phyloP scores from a whole-genome alignment of 2,797 vertebrate species.

The Caiman crocodilus region DNA sequence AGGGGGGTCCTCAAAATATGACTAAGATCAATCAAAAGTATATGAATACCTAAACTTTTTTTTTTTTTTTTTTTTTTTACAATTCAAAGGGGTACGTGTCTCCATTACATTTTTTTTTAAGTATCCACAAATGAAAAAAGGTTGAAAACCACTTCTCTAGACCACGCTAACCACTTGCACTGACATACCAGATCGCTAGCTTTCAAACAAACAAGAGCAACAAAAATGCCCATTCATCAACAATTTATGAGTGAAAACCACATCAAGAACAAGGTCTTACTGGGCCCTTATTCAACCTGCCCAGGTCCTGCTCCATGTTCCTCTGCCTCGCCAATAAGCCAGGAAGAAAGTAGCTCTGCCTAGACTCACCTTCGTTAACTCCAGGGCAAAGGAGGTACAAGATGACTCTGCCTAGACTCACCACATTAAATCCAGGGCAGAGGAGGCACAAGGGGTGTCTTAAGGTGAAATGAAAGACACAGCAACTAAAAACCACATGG shows the following conservation, averaged over 20 bases:
- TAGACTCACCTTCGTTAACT: accelerated
- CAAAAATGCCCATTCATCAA: neutral
- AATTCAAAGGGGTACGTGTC: too few relatives aligned
- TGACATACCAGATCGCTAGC: accelerated
- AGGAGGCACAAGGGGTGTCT: accelerated
- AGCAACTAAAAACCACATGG: accelerated
- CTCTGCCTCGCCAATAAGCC: neutral
- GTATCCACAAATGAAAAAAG: too few relatives aligned
- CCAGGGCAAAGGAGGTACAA: neutral
- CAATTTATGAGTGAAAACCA: neutral
- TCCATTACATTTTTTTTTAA: too few relatives aligned
- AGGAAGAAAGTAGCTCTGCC: neutral
- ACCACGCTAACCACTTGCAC: neutral
- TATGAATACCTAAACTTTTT: too few relatives aligned
- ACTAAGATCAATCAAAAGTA: too few relatives aligned
- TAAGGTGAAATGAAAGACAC: neutral
- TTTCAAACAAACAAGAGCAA: neutral
- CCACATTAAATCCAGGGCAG: neutral
- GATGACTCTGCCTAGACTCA: neutral
- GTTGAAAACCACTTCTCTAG: neutral
- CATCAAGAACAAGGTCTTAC: neutral
- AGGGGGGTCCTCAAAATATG: too few relatives aligned
- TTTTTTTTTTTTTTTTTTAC: too few relatives aligned
- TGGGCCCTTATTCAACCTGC: neutral
- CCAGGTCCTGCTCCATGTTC: accelerated